These are phyloP conservation scores for Chaenocephalus aceratus DNA, from an alignment of 2,113 vertebrate genomes.

Conservation along the genomic window DNA sequence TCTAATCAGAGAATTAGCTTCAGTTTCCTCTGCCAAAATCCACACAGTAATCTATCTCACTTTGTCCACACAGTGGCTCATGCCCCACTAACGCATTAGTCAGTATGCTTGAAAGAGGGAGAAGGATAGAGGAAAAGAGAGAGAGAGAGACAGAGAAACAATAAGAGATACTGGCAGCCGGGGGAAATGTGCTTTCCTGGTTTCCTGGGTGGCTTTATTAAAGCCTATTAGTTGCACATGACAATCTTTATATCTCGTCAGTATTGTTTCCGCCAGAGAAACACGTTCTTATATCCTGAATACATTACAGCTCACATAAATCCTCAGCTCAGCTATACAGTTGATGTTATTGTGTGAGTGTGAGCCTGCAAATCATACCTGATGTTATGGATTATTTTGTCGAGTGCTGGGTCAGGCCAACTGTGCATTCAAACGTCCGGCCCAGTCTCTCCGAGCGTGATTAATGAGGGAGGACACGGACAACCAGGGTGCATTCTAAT, in stretches of 20 bases:
- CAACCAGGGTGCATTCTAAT: slow-evolving; percentile 70
- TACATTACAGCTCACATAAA: slow-evolving; percentile 24
- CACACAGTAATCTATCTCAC: slow-evolving; percentile 76
- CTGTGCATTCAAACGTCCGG: slow-evolving; percentile 61
- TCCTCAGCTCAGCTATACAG: slow-evolving; percentile 1
- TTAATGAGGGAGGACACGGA: slow-evolving; percentile 74
- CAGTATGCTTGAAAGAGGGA: slow-evolving; percentile 43
- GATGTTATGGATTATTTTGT: slow-evolving; percentile 56
- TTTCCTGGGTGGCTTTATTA: slow-evolving; percentile 60
- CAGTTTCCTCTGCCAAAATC: slow-evolving; percentile 68
- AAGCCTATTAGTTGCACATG: slow-evolving; percentile 56
- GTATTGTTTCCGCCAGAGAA: slow-evolving; percentile 47
- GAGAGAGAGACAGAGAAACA: slow-evolving; percentile 23
- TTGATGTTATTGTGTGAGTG: slow-evolving; percentile 27
- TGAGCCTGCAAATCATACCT: slow-evolving; percentile 9
- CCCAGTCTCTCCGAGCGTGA: slow-evolving; percentile 65
- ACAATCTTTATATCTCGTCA: slow-evolving; percentile 49
- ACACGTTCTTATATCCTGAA: slow-evolving; percentile 29
- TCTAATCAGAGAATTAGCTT: slow-evolving; percentile 80
- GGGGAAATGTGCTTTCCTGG: slow-evolving; percentile 54
- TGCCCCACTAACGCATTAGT: slow-evolving; percentile 59
- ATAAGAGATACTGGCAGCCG: slow-evolving; percentile 44
- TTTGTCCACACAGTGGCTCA: slow-evolving; percentile 73
- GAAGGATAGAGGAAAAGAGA: slow-evolving; percentile 11
- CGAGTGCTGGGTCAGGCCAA: slow-evolving; percentile 58